Percentiles rank a stretch among this genome's conserved stretches.
Evolutionary conservation across 2,113 vertebrate species (phyloP).

Genomic region (Muntiacus reevesi): DNA sequence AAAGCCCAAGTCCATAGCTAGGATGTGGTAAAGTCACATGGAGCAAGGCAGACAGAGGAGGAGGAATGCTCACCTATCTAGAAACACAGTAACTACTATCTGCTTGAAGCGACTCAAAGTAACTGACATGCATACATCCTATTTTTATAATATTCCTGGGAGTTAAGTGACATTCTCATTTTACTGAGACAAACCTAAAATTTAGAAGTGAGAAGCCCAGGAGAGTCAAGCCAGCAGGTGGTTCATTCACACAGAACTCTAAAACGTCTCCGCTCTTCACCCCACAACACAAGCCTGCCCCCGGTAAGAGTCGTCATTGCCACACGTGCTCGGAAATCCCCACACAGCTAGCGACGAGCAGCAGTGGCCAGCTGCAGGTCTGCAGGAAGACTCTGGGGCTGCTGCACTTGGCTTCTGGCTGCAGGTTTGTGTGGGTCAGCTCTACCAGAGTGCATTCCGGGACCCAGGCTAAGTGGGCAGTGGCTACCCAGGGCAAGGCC

Average conservation of each 20-base stretch:
- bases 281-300: background rate
- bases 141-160: background rate
- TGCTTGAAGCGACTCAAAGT: background rate
- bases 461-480: background rate
- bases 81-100: background rate
- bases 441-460: background rate
- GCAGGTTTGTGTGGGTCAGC: background rate
- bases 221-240: background rate
- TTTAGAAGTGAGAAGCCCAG: background rate
- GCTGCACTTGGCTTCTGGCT: background rate
- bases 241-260: background rate
- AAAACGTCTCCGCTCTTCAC: background rate
- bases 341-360: background rate
- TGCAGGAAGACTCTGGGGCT: background rate
- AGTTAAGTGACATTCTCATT: background rate
- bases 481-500: background rate
- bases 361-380: background rate
- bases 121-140: background rate
- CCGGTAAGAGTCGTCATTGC: background rate
- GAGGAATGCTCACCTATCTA: background rate
- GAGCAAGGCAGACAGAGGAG: background rate
- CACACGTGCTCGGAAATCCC: background rate
- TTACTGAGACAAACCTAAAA: background rate
- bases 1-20: background rate
- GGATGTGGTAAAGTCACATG: background rate